Base-by-base conservation (phyloP, 1,140 invertebrate species). In the Conus betulinus region DNA sequence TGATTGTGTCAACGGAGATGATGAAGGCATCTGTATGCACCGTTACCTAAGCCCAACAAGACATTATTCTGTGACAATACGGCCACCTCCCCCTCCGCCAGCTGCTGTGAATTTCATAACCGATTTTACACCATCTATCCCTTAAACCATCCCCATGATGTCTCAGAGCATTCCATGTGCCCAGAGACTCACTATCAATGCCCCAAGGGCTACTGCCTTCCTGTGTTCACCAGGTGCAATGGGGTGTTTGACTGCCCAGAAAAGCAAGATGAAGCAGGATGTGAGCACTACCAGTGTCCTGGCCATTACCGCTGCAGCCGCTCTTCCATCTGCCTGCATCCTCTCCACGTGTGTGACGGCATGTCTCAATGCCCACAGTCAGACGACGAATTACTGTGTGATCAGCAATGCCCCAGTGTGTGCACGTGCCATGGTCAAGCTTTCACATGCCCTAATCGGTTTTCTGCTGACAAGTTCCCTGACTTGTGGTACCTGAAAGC, bases 371-470 rank as follows among this genome's bases (percentile, higher is more conserved):
- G 85, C 83, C 87, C 85, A 52, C 79, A 87, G 39, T 51, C 51
- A 55, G 88, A 89, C 23, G 84, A 90, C 52, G 88, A 89, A 51
- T 23, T 63, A 55, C 67, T 89, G 23, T 90, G 85, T 85, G 23
- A 87, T 8, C 10, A 51, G 27, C 4, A 1, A 7, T 82, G 81
- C 8, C 81, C 81, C 94, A 90, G 52, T 93, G 39, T 39, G 39
- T 90, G 87, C 51, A 71, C 63, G 4, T 90, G 84, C 71, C n/a
- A 27, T 76, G 84, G 71, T 51, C 63, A 27, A n/a, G 57, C 83
- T 15, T 27, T 85, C 13, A 52, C n/a, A 0, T 88, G 88, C 25
- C 15, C 53, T 5, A 25, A 57, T 13, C 20, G 51, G 7, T 74
- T 87, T 55, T 27, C 23, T 7, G n/a, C 57, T 20, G 57, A 25